phyloP scores from a whole-genome alignment of 1,140 invertebrate genomes.

The Lysiphlebus fabarum region DNA sequence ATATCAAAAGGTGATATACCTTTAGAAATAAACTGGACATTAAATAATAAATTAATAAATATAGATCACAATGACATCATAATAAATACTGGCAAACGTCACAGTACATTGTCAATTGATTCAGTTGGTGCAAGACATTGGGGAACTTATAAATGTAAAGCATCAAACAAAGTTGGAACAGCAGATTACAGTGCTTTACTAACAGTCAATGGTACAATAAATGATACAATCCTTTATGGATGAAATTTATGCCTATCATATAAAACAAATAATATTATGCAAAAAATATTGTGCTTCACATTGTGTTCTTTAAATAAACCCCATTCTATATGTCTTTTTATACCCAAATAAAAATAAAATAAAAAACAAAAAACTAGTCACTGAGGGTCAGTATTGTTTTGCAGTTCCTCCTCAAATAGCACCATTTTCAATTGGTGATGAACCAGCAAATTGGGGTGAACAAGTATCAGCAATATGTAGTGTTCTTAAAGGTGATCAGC shows the following conservation, averaged over 20 bases:
- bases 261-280: not conserved
- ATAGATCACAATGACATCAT: conserved; percentile 43
- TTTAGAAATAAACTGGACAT: conserved; percentile 67
- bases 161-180: conserved; percentile 70
- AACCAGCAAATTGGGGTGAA: conserved; percentile 60
- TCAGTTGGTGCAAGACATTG: conserved; percentile 68
- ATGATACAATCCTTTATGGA: no score
- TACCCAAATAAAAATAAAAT: no score
- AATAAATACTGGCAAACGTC: conserved; percentile 57
- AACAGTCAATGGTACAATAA: conserved; percentile 70
- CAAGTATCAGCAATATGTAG: conserved; percentile 60
- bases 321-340: no score
- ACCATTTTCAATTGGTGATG: conserved; percentile 62
- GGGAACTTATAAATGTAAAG: conserved; percentile 76
- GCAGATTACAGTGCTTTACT: conserved; percentile 66
- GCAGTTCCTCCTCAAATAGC: conserved; percentile 63
- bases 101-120: conserved; percentile 65
- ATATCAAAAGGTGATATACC: conserved; percentile 69
- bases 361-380: no score
- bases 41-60: conserved; percentile 50
- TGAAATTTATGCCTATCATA: not conserved
- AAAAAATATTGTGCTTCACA: not conserved
- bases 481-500: conserved; percentile 59
- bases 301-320: no score
- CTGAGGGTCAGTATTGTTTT: not conserved